Conservation (phyloP, 2,797 vertebrate genomes). For the Gadopsis marmoratus region DNA sequence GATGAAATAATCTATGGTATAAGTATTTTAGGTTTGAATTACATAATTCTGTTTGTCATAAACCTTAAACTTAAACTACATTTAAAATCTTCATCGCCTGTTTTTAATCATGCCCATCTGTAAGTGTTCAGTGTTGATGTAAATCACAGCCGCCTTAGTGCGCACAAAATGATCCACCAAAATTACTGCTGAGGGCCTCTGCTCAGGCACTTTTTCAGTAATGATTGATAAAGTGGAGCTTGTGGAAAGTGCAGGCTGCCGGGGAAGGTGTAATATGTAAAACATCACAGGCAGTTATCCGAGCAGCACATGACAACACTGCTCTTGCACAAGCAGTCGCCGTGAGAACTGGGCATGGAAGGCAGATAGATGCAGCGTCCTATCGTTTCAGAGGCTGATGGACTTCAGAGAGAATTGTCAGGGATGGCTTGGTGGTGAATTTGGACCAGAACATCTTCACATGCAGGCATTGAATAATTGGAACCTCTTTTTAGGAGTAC, state of each 20-base stretch:
- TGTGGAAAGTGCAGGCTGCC: conserved; percentile 67
- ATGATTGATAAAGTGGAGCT: conserved; percentile 75
- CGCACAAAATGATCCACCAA: conserved; percentile 52
- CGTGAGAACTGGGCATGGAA: conserved; percentile 41
- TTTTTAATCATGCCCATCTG: conserved; percentile 68
- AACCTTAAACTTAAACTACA: conserved; percentile 37
- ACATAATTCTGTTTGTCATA: not conserved
- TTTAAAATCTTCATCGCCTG: conserved; percentile 58
- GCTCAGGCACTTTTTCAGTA: conserved; percentile 50
- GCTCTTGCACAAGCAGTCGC: conserved; percentile 22
- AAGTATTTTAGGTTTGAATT: conserved; percentile 4
- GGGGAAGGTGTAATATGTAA: conserved; percentile 70
- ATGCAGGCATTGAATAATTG: conserved; percentile 64
- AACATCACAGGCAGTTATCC: conserved; percentile 64
- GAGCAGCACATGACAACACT: conserved; percentile 46
- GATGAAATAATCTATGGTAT: not conserved
- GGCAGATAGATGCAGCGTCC: conserved; percentile 45
- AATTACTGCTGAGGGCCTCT: conserved; percentile 58
- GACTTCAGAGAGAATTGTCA: conserved; percentile 66
- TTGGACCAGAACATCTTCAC: conserved; percentile 65
- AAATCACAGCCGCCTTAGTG: conserved; percentile 59
- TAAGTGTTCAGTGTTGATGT: conserved; percentile 62
- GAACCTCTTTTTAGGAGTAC: conserved; percentile 63
- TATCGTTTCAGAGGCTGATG: conserved; percentile 56
- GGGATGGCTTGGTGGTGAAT: conserved; percentile 68